phyloP scores from a whole-genome alignment of 1,140 invertebrate species.

The Diorhabda sublineata region DNA sequence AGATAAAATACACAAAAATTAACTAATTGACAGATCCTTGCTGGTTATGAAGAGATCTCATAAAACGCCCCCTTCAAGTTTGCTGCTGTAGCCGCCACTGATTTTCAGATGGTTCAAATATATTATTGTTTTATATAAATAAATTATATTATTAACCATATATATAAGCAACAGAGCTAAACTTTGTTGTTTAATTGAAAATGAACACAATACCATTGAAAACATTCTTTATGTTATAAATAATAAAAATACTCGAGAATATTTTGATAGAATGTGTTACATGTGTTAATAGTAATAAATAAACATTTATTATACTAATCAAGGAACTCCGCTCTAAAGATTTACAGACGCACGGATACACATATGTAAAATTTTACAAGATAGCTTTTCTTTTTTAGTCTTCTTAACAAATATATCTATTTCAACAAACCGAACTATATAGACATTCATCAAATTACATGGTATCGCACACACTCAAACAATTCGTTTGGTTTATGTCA shows the following conservation, averaged over 20 bases:
- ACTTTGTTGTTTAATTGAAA: too few species aligned
- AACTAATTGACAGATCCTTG: too few species aligned
- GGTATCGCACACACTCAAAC: neutral
- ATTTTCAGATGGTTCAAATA: too few species aligned
- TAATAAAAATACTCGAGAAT: neutral
- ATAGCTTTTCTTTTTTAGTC: neutral
- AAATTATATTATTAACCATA: too few species aligned
- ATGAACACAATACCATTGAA: too few species aligned
- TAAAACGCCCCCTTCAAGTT: too few species aligned
- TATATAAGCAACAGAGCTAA: too few species aligned
- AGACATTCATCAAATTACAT: conserved; percentile 2
- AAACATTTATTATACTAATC: neutral
- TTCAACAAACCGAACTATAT: conserved; percentile 1
- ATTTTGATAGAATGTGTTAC: neutral
- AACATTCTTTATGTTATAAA: too few species aligned
- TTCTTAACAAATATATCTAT: neutral
- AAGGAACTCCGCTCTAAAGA: neutral
- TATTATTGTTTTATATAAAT: too few species aligned
- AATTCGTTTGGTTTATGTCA: conserved; percentile 3
- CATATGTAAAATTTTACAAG: neutral
- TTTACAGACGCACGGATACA: neutral
- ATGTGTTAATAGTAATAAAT: neutral
- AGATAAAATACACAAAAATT: too few species aligned
- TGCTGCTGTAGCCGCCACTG: too few species aligned
- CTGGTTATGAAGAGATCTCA: too few species aligned